phyloP scores from a whole-genome alignment of 2,113 vertebrate genomes.

The Prionailurus bengalensis region DNA sequence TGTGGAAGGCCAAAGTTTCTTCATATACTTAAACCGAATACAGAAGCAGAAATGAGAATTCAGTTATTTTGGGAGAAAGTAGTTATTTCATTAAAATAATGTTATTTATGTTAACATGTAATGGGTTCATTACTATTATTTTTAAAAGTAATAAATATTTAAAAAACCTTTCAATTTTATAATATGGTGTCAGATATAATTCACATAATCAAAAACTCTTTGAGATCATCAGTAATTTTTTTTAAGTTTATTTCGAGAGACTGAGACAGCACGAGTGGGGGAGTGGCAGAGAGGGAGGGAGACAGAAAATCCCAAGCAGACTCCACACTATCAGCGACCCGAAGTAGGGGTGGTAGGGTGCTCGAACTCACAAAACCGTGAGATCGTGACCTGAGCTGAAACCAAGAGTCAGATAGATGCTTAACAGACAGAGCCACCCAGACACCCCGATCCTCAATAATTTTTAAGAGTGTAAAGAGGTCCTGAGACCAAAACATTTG shows the following conservation, averaged over 20 bases:
- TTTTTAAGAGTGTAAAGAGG: neutral
- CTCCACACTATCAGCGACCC: too few species aligned
- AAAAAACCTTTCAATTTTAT: neutral
- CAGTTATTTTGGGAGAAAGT: neutral
- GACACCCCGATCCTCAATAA: neutral
- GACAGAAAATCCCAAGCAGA: too few species aligned
- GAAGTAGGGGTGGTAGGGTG: too few species aligned
- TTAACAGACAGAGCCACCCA: too few species aligned
- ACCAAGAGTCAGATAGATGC: too few species aligned
- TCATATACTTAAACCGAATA: slow-evolving; percentile 28
- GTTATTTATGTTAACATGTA: slow-evolving; percentile 50
- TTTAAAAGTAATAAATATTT: slow-evolving; percentile 37
- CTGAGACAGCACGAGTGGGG: too few species aligned
- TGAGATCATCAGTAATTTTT: neutral
- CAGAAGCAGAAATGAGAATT: neutral
- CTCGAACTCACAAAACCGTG: too few species aligned
- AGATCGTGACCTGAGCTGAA: too few species aligned
- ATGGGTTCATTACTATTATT: slow-evolving; percentile 29
- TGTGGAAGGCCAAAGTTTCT: slow-evolving; percentile 35
- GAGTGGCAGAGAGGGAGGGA: too few species aligned
- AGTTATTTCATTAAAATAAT: slow-evolving; percentile 35
- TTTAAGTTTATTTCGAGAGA: too few species aligned
- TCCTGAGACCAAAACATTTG: neutral
- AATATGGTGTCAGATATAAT: neutral
- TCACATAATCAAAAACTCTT: neutral